Base-by-base conservation (phyloP, 2,797 vertebrate species). In the Trachops cirrhosus region DNA sequence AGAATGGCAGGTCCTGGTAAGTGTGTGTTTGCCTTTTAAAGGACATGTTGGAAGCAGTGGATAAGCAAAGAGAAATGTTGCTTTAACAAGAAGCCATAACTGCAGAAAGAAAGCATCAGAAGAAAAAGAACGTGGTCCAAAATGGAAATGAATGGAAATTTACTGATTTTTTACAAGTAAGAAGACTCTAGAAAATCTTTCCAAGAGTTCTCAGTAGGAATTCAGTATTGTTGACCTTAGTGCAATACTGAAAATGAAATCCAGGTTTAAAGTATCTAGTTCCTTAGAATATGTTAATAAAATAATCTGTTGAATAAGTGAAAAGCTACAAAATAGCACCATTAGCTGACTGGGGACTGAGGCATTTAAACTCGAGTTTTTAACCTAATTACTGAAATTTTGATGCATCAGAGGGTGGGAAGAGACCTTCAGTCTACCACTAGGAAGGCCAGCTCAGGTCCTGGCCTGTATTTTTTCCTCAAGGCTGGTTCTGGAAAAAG, bases 71-170 rank as follows among this genome's bases (percentile, higher is more conserved):
- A 74, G 12, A 83, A n/a, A 84, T 29, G 7, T 24, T 62, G 39
- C 21, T 94, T 93, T 86, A 75, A 91, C 85, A 83, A 83, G 70
- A 86, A 80, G 24, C 24, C 19, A 64, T 37, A 92, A 85, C 87
- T 85, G 87, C 22, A 68, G 70, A 46, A 67, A 86, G 62, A 93
- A 70, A 9, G 12, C 34, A 34, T 78, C 24, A 16, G 24, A 46
- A 24, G 64, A 82, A 41, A 71, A 86, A 91, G 12, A 86, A 94
- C 52, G 29, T 57, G 22, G 50, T 85, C 73, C 12, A 93, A 32
- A 39, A 6, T 83, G 32, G 62, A 95, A 93, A 93, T 73, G 71
- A 96, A 85, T 85, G 74, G 83, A 96, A 97, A 94, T 89, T 14
- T 92, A 93, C 79, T 59, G 41, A 50, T 68, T 32, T 44, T 73